Evolutionary conservation across 2,797 vertebrate species (phyloP).

Genomic region (Danio kyathit): DNA sequence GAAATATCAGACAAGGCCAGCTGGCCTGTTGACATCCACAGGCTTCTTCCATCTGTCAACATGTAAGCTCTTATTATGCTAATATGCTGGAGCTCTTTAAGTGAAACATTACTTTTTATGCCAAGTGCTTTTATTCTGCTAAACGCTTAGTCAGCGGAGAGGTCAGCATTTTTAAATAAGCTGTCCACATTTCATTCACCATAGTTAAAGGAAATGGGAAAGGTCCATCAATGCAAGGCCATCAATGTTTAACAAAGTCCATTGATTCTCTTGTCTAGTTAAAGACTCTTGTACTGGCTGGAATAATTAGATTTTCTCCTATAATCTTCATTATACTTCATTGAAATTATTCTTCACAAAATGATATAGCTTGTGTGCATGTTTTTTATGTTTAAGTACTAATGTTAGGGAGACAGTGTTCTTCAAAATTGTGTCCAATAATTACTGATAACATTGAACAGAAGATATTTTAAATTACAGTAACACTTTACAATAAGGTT

Average conservation of each 20-base stretch:
- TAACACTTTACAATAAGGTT: no score
- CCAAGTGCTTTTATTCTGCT: constrained; percentile 54
- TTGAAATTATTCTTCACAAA: no score
- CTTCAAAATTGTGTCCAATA: background rate
- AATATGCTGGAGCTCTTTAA: constrained; percentile 69
- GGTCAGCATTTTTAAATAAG: constrained; percentile 56
- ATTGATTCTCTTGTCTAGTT: constrained; percentile 64
- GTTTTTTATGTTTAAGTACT: background rate
- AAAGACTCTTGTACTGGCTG: constrained; percentile 56
- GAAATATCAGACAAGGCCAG: constrained; percentile 68
- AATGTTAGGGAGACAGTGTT: background rate
- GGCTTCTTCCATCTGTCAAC: constrained; percentile 47
- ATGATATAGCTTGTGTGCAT: background rate
- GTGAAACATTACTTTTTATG: constrained; percentile 64
- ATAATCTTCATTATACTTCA: no score
- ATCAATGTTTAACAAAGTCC: constrained; percentile 65
- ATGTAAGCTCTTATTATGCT: constrained; percentile 63
- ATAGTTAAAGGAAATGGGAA: constrained; percentile 62
- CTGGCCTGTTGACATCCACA: constrained; percentile 57
- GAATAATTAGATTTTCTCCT: constrained; percentile 29
- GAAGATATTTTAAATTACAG: background rate
- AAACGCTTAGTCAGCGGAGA: constrained; percentile 57
- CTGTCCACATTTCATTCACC: constrained; percentile 56
- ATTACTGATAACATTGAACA: background rate
- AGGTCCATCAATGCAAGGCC: constrained; percentile 54